phyloP scores from a whole-genome alignment of 92 coral and sea anemone genomes.

The Siderastrea radians region DNA sequence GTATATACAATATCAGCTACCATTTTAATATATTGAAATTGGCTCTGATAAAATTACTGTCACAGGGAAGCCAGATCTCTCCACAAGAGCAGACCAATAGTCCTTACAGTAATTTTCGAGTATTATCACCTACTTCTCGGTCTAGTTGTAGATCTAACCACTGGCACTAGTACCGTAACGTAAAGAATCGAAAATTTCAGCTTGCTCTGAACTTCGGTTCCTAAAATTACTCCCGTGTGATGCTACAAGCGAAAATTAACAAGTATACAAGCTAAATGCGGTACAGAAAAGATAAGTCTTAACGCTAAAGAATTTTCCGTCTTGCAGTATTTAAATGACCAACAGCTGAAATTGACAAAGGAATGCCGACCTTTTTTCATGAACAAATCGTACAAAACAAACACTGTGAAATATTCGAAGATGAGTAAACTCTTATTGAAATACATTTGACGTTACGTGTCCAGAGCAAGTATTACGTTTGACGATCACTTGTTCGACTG shows the following conservation, averaged over 20 bases:
- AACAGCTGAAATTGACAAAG: background rate
- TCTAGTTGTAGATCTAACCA: background rate
- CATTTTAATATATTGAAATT: background rate
- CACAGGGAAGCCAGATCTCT: background rate
- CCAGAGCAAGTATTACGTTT: background rate
- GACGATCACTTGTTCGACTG: conserved; percentile 16
- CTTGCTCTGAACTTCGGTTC: conserved; percentile 9
- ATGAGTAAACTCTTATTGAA: conserved; percentile 19
- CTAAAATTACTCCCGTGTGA: background rate
- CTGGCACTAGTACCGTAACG: background rate
- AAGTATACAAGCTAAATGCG: conserved; percentile 18
- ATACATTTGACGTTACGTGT: conserved; percentile 30
- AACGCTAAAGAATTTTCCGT: background rate
- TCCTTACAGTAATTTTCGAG: background rate
- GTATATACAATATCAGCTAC: conserved; percentile 17
- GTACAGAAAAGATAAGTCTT: background rate
- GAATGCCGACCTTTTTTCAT: conserved; percentile 11
- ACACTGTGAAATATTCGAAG: conserved; percentile 20
- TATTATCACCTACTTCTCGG: background rate
- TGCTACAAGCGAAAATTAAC: conserved; percentile 5
- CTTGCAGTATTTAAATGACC: background rate
- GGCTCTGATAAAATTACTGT: conserved; percentile 14
- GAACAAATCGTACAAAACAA: conserved; percentile 23
- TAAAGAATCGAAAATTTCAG: background rate
- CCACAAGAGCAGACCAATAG: background rate